Base-by-base conservation (phyloP, 2,113 vertebrate species). In the Myotis davidii region DNA sequence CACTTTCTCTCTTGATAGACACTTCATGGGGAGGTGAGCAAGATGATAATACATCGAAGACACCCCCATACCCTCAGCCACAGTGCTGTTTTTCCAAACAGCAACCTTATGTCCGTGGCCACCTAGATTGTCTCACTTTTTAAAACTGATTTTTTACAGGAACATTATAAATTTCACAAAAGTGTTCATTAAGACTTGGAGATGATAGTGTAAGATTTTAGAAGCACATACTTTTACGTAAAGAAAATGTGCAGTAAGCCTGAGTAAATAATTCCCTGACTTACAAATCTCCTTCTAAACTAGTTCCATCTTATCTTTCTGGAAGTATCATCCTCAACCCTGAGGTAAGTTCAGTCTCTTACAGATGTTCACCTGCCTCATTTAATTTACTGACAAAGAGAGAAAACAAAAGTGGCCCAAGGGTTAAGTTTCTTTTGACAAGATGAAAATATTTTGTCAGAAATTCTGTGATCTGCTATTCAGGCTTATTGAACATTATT, bases 321-420 rank as follows among this genome's bases (percentile, higher is more conserved):
- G 1, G 0, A 94, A 48, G 4, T 72, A n/a, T 59, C 9, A 42
- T 59, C 6, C 23, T 96, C 67, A 84, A 2, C 13, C 25, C 9
- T 88, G 32, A 61, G 23, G 9, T 70, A 70, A 82, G 87, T 84
- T 81, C 6, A 88, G 2, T 85, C 4, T 93, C 32, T 50, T 78
- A 76, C 12, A 91, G 20, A 86, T 79, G 32, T 78, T 91, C 16
- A 45, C 14, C 6, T 91, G 12, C 20, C 10, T 96, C 9, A 64
- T 81, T 64, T 50, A 87, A 91, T 56, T 96, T 97, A 67, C 11
- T 93, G 25, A 84, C 6, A 69, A 93, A 61, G 45, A 72, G 50
- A 42, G n/a, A 77, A 94, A 90, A 94, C 67, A 61, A 50, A 93
- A 85, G 27, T 56, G 16, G 6, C 45, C 27, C 52, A 45, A 59